A percentile compares a stretch with the other conserved stretches of the same genome.
Evolutionary conservation across 2,113 vertebrate genomes (phyloP).

Genomic region (Axis porcinus): DNA sequence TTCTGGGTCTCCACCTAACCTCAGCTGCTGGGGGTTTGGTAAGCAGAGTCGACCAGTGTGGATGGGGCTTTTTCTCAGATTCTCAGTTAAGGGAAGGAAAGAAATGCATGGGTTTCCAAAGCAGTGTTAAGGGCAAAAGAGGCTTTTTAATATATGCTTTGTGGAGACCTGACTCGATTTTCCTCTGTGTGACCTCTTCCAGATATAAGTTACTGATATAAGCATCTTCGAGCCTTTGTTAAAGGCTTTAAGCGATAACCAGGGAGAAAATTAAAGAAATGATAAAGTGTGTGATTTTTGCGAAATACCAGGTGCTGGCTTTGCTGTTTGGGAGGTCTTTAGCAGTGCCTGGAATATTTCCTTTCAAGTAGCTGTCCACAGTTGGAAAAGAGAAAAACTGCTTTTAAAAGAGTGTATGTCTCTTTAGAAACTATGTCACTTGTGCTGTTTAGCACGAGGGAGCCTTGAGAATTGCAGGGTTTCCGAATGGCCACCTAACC

Average conservation of each 20-base stretch:
- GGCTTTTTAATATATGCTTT: conserved; percentile 29
- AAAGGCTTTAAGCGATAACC: conserved; percentile 2
- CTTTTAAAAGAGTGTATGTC: background rate
- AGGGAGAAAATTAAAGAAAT: background rate
- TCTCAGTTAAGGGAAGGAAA: conserved; percentile 1
- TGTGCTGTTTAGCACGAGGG: background rate
- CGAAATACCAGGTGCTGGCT: rapidly evolving
- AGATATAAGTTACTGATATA: conserved; percentile 32
- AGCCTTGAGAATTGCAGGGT: background rate
- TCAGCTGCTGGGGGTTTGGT: background rate
- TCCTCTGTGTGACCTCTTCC: conserved; percentile 24
- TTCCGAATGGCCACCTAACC: conserved; percentile 25
- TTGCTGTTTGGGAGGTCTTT: rapidly evolving
- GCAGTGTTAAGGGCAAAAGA: conserved; percentile 53
- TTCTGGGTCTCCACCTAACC: background rate
- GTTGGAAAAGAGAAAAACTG: background rate
- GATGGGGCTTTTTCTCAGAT: background rate
- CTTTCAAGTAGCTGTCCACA: background rate
- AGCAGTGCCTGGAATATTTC: background rate
- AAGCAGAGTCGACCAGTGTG: background rate
- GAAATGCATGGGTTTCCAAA: conserved; percentile 46
- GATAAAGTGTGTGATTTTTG: background rate
- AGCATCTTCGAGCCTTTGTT: conserved; percentile 50
- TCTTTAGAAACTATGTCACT: conserved; percentile 29
- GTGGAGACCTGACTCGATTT: background rate